These are phyloP conservation scores for Cephus pulcher DNA, from an alignment of 2,888 invertebrate species.

Conservation along the genomic window DNA sequence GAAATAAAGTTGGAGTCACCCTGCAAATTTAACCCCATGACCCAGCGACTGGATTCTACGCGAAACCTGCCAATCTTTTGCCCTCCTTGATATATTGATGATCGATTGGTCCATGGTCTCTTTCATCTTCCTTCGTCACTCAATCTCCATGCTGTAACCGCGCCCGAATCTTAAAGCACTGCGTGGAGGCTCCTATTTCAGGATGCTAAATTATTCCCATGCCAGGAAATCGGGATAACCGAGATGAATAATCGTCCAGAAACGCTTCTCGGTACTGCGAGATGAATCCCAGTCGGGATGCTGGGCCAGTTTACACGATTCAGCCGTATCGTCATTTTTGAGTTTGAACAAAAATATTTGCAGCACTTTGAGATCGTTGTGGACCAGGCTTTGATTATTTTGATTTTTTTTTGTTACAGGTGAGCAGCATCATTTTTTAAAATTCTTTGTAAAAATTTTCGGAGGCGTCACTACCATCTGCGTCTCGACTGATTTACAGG, in stretches of 20 bases:
- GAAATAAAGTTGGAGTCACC: neutral
- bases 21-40: neutral
- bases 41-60: neutral
- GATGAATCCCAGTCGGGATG: neutral
- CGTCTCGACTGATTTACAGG: neutral
- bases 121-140: neutral
- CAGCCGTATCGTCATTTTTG: neutral
- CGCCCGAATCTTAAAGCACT: neutral
- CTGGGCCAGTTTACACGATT: neutral
- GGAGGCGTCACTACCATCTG: accelerated
- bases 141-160: neutral
- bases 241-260: neutral
- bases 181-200: neutral
- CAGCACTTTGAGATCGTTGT: neutral
- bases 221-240: neutral
- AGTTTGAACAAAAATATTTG: too few relatives aligned
- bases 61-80: neutral
- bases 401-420: neutral
- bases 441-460: neutral
- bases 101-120: neutral
- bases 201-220: neutral
- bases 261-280: neutral
- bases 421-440: neutral
- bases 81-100: neutral
- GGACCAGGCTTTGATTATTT: neutral